phyloP scores from a whole-genome alignment of 2,888 invertebrate genomes.

The Gibbula magus region DNA sequence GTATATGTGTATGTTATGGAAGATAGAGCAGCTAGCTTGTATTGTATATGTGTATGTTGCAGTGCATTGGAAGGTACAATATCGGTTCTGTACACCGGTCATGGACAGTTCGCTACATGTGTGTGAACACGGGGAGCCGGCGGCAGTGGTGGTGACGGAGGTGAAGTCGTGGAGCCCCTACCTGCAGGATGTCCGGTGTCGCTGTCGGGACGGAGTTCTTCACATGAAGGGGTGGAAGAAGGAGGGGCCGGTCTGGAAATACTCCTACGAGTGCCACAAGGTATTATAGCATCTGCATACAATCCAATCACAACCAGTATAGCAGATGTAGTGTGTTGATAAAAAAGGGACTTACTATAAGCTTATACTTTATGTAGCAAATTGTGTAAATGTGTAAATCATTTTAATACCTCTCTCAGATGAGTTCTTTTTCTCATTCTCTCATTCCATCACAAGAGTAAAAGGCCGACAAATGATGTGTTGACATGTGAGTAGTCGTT shows the following conservation, averaged over 20 bases:
- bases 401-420: too few relatives aligned
- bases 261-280: conserved; percentile 27
- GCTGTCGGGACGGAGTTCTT: conserved; percentile 21
- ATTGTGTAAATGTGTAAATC: too few relatives aligned
- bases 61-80: conserved; percentile 27
- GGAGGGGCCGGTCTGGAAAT: conserved; percentile 27
- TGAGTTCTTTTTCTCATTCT: too few relatives aligned
- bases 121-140: conserved; percentile 10
- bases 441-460: too few relatives aligned
- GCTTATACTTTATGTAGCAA: too few relatives aligned
- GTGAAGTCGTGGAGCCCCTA: conserved; percentile 18
- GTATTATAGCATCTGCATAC: not conserved
- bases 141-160: conserved; percentile 29
- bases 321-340: too few relatives aligned
- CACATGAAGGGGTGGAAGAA: conserved; percentile 30
- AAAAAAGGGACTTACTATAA: too few relatives aligned
- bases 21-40: not conserved
- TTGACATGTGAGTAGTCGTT: too few relatives aligned
- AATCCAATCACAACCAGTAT: too few relatives aligned
- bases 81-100: conserved; percentile 22
- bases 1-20: too few relatives aligned
- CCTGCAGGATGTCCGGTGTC: conserved; percentile 15
- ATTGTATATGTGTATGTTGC: not conserved
- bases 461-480: too few relatives aligned
- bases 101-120: not conserved